Evolutionary conservation across 2,797 vertebrate species (phyloP).

Genomic region (Oreochromis grahami): DNA sequence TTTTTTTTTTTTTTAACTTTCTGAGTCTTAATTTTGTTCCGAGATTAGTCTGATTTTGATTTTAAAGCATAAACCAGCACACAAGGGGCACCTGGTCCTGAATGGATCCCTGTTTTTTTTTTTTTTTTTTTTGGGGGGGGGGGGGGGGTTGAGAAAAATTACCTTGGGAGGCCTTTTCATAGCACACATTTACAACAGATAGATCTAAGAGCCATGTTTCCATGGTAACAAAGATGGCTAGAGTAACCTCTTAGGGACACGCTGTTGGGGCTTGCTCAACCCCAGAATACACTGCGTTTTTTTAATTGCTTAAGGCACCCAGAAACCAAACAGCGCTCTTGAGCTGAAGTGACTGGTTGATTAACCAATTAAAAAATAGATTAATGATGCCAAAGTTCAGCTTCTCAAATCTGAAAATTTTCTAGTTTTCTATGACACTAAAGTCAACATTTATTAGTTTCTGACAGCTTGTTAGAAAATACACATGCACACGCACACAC

Average conservation of each 20-base stretch:
- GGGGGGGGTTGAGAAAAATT: background rate
- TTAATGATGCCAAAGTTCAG: background rate
- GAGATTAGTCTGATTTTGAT: background rate
- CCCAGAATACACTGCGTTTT: background rate
- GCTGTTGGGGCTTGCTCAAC: background rate
- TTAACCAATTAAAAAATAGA: background rate
- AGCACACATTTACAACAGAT: background rate
- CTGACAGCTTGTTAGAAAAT: background rate
- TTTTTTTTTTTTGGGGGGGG: too few relatives aligned
- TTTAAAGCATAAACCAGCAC: background rate
- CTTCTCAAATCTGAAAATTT: background rate
- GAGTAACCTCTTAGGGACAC: background rate
- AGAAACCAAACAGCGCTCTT: background rate
- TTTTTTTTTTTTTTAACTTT: background rate
- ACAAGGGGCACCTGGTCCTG: background rate
- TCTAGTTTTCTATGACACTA: background rate
- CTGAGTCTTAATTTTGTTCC: background rate
- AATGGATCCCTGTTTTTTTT: background rate
- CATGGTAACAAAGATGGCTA: background rate
- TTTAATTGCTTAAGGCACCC: background rate
- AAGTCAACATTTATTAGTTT: background rate
- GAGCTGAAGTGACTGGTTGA: background rate
- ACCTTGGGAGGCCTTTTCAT: background rate
- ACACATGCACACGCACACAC: rapidly evolving
- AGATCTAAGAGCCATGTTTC: background rate